Percentiles rank a stretch among this genome's conserved stretches.
phyloP scores from a whole-genome alignment of 2,888 invertebrate genomes.

The Brachycybe producta region DNA sequence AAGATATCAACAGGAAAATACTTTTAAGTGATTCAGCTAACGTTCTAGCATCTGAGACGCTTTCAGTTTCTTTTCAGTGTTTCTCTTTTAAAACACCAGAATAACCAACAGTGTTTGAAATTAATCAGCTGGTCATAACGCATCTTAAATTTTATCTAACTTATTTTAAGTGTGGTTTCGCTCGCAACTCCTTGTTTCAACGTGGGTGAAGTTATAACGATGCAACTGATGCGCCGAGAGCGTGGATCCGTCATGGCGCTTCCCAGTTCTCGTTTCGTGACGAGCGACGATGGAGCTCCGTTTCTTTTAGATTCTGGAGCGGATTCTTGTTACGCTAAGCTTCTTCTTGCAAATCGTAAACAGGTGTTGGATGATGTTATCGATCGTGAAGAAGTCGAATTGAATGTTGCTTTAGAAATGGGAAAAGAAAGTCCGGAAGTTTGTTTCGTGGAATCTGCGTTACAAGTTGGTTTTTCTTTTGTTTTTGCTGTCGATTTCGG shows the following conservation, averaged over 20 bases:
- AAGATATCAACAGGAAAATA: no score
- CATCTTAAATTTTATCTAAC: not conserved
- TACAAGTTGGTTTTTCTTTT: conserved; percentile 40
- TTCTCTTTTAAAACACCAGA: no score
- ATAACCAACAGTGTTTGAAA: no score
- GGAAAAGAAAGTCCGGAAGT: conserved; percentile 61
- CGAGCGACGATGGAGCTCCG: conserved; percentile 24
- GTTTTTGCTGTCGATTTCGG: not conserved
- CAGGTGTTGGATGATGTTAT: conserved; percentile 53
- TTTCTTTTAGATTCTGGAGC: conserved; percentile 27
- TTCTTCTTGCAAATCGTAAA: conserved; percentile 54
- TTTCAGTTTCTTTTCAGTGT: no score
- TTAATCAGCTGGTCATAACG: not conserved
- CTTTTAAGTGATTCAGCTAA: no score
- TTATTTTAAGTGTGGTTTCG: conserved; percentile 44
- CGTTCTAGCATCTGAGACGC: no score
- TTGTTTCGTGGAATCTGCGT: conserved; percentile 71
- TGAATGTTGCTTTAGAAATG: conserved; percentile 44
- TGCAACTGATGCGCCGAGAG: conserved; percentile 75
- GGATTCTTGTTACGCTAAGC: conserved; percentile 41
- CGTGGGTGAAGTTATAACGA: conserved; percentile 53
- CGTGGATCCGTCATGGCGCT: conserved; percentile 48
- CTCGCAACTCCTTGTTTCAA: conserved; percentile 32
- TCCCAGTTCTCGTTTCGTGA: conserved; percentile 35
- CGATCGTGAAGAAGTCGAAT: conserved; percentile 55